Evolutionary conservation across 2,113 vertebrate genomes (phyloP).

Genomic region (Clarias macrocephalus): DNA sequence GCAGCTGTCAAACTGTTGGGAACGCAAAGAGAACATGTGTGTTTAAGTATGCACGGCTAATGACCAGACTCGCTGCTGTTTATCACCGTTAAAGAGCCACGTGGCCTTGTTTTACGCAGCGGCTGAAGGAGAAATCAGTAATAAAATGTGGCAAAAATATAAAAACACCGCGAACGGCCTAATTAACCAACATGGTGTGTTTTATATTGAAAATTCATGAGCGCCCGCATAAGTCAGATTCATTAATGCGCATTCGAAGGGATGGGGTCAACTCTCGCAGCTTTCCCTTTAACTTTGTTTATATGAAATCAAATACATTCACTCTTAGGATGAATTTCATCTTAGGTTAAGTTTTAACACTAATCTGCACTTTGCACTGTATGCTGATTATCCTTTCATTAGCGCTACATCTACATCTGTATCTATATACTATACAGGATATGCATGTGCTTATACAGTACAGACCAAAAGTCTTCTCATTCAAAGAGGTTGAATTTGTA

Average conservation of each 20-base stretch:
- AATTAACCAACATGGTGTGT: not conserved
- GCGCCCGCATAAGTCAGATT: not conserved
- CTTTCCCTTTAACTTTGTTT: not conserved
- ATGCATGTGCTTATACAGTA: too few relatives aligned
- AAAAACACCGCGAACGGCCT: not conserved
- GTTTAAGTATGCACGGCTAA: constrained; percentile 41
- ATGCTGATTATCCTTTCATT: too few relatives aligned
- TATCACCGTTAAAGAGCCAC: constrained; percentile 15
- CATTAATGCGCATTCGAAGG: not conserved
- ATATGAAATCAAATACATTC: not conserved
- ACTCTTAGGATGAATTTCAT: not conserved
- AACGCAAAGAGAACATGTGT: constrained; percentile 37
- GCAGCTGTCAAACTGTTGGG: constrained; percentile 41
- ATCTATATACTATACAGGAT: too few relatives aligned
- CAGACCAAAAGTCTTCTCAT: too few relatives aligned
- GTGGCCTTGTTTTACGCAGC: constrained; percentile 15
- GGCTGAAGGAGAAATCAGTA: not conserved
- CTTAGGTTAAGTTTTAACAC: not conserved
- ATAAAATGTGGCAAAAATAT: not conserved
- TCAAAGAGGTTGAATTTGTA: too few relatives aligned
- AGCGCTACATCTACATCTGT: too few relatives aligned
- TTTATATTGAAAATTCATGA: not conserved
- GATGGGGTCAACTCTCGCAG: not conserved
- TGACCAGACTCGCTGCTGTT: constrained; percentile 34
- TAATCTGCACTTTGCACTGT: too few relatives aligned